Base-by-base conservation (phyloP, 2,888 invertebrate species). In the Eilema caniola region DNA sequence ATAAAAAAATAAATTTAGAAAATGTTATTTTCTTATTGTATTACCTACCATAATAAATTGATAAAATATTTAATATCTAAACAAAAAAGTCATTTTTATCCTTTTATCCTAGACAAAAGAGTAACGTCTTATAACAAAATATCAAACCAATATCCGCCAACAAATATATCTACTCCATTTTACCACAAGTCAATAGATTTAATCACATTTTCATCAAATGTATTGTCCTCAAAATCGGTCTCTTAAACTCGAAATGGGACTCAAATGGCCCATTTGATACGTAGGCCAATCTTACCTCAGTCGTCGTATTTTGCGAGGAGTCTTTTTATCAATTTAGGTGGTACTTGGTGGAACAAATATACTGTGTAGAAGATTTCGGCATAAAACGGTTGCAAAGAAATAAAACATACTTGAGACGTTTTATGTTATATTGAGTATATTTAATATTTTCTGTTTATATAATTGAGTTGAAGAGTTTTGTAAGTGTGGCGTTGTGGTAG, bases 191-290 rank as follows among this genome's bases (percentile, higher is more conserved):
- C 12, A 37, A 16, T 8, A 25, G 16, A 62, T 41, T 41, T 41
- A 62, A 25, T 41, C 25, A 41, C 24, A 20, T 41, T 62, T 41
- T 20, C 11, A 4, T 4, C 25, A 33, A 5, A 37, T 37, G 20
- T 23, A 23, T 33, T 24, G 47, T 62, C 10, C 23, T 5, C 23
- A 62, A 62, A 16, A 23, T 37, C 62, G 62, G 33, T 8, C 24
- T 3, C 33, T 23, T 7, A 37, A 62, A 62, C 24, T 16, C 10
- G 41, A 25, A 41, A 20, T 41, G 41, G 37, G 41, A 41, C 25
- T 24, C 20, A 62, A 41, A 62, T 62, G 62, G 41, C 24, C 41
- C 62, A 41, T 62, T 62, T 25, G 25, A 11, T 16, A 37, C 37
- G 33, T 33, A 20, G 47, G 16, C 37, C 24, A 41, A 62, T 62